These are phyloP conservation scores for Machimus rusticus DNA, from an alignment of 2,888 invertebrate genomes.

Conservation along the genomic window DNA sequence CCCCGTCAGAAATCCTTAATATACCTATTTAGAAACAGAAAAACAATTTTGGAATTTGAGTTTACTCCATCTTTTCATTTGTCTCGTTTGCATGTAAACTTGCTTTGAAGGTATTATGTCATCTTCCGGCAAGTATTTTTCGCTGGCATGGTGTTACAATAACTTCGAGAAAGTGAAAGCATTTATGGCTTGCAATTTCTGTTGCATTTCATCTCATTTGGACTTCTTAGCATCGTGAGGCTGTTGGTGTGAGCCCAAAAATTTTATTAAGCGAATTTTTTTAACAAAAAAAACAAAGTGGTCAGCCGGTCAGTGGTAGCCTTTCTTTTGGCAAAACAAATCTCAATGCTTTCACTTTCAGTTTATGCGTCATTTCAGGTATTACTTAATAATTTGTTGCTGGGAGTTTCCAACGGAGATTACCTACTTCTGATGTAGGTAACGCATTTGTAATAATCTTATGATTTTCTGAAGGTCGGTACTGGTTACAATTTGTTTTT, in stretches of 20 bases:
- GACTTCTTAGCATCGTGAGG: neutral
- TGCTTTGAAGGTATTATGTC: neutral
- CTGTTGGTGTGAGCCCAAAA: neutral
- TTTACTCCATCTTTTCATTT: neutral
- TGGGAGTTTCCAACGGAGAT: neutral
- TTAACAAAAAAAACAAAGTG: neutral
- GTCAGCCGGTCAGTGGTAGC: neutral
- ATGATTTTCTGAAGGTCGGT: neutral
- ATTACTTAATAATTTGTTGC: neutral
- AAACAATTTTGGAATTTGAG: neutral
- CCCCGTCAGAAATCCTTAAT: too few species aligned
- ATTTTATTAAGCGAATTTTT: neutral
- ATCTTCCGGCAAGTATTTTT: neutral
- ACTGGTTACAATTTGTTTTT: neutral
- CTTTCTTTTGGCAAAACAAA: neutral
- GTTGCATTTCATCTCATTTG: neutral
- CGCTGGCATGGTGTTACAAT: neutral
- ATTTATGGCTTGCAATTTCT: neutral
- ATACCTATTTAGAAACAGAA: neutral
- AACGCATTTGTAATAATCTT: neutral
- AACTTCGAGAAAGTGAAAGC: neutral
- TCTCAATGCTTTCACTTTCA: neutral
- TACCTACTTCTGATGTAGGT: neutral
- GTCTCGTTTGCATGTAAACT: neutral
- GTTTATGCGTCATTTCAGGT: neutral